Base-by-base conservation (phyloP, 2,888 invertebrate genomes). In the Heteromurus nitidus region DNA sequence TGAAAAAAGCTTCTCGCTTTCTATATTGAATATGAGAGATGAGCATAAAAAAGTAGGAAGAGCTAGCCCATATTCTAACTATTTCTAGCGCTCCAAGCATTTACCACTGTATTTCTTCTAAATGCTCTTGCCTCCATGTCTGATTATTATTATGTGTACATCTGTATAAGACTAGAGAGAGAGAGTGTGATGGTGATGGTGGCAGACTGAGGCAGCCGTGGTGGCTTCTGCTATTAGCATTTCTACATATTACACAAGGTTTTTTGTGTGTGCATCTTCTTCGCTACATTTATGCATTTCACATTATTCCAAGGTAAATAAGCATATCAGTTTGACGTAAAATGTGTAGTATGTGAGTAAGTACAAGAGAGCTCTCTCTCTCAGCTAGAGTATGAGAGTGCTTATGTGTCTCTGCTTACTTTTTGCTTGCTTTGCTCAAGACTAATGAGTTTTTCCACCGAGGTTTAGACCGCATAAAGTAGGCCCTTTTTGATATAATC, bases 371-470 rank as follows among this genome's bases (percentile, higher is more conserved):
- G n/a, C n/a, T n/a, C n/a, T n/a, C n/a, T n/a, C n/a, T n/a, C n/a
- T n/a, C n/a, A n/a, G n/a, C n/a, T n/a, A n/a, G n/a, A n/a, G n/a
- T 24, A 22, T 22, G 55, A 20, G 55, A 7, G 18, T 16, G 9
- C 9, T 9, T 24, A 9, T 55, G 55, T 55, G 22, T 24, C n/a
- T 60, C 28, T 36, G 53, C 70, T 70, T 44, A 50, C 47, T 22
- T 50, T 47, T 11, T 24, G 5, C 30, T 65, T 47, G 5, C 26
- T 22, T 20, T 74, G 74, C 80, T 60, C 20, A 75, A 75, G 81
- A 75, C 81, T 81, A 81, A 81, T 81, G 81, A 81, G 81, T 81
- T 81, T 81, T 81, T 81, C 72, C 80, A 77, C 69, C 42, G 77
- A 77, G 77, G 70, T 70, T 77, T 68, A 47, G 50, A 36, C 70